phyloP scores from a whole-genome alignment of 2,888 invertebrate species.

The Bugula neritina region DNA sequence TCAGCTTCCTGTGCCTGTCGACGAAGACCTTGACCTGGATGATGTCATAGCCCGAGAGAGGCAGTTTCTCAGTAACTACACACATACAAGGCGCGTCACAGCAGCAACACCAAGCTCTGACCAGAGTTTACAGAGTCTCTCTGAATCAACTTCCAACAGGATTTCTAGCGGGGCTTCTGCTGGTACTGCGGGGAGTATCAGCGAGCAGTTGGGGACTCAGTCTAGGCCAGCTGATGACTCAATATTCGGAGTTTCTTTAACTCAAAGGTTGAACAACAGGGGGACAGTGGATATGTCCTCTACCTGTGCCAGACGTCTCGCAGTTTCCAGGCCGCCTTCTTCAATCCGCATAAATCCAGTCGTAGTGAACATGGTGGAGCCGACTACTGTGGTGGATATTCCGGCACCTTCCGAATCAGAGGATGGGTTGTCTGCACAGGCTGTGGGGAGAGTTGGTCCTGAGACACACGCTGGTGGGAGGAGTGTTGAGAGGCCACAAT shows the following conservation, averaged over 20 bases:
- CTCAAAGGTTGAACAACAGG: neutral
- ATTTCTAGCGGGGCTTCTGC: neutral
- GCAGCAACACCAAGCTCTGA: neutral
- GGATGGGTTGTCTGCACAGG: neutral
- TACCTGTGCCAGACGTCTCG: neutral
- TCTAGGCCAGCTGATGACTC: neutral
- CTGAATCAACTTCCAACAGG: too few species aligned
- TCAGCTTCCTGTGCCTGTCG: neutral
- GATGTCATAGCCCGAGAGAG: neutral
- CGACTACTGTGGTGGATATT: neutral
- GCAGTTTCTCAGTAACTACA: neutral
- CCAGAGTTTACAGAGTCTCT: too few species aligned
- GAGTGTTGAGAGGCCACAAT: neutral
- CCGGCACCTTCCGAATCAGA: neutral
- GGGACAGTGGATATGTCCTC: neutral
- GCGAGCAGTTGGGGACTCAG: neutral
- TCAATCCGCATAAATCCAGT: neutral
- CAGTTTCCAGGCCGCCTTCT: neutral
- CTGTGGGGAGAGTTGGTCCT: too few species aligned
- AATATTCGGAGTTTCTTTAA: constrained; percentile 15
- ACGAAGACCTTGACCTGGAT: neutral
- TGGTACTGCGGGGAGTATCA: neutral
- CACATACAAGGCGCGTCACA: neutral
- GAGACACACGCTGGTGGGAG: neutral
- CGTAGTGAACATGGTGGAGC: neutral